Evolutionary conservation across 2,888 invertebrate species (phyloP), one percentile per base, ranked within the genome.

Genomic region (Lycocerus yunnanus): DNA sequence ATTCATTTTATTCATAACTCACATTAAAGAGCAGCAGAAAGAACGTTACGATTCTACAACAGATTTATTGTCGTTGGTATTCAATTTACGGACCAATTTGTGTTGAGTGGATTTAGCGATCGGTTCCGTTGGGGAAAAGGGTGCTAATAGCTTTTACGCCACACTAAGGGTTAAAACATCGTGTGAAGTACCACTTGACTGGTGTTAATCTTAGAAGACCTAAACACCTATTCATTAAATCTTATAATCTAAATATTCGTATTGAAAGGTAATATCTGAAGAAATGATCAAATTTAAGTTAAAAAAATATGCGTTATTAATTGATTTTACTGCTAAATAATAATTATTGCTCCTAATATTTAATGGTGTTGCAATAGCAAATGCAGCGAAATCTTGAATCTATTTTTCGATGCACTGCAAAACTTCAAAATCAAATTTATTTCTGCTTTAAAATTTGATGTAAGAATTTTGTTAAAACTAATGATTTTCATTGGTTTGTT

Each of bases 21-120:
- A 83, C 83, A 79, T 78, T 43, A 81, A 81, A 80, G 82, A 81
- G 81, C 80, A 81, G 76, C 81, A 79, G 79, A 79, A 80, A 81
- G 82, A 83, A 83, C 84, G 84, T 84, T 84, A 83, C 83, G 82
- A 84, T 84, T 83, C 83, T 81, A 80, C 83, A 81, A 79, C 84
- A 84, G 86, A 86, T 86, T 86, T 86, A 86, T 85, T 82, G 84
- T 84, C 82, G 83, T 82, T 83, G 84, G 84, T 84, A 84, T 85
- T 86, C 85, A 86, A 86, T 86, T 86, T 86, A 86, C 85, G 85
- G 84, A 84, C 85, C 86, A 86, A 86, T 86, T 86, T 86, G 85
- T 84, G 86, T 86, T 86, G 84, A 85, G 85, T 84, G 84, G 84
- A 85, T 85, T 86, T 85, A 85, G 85, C 84, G 85, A 84, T 83